Evolutionary conservation across 2,797 vertebrate species (phyloP), one percentile per base, ranked within the genome.

Genomic region (Myotis daubentonii): DNA sequence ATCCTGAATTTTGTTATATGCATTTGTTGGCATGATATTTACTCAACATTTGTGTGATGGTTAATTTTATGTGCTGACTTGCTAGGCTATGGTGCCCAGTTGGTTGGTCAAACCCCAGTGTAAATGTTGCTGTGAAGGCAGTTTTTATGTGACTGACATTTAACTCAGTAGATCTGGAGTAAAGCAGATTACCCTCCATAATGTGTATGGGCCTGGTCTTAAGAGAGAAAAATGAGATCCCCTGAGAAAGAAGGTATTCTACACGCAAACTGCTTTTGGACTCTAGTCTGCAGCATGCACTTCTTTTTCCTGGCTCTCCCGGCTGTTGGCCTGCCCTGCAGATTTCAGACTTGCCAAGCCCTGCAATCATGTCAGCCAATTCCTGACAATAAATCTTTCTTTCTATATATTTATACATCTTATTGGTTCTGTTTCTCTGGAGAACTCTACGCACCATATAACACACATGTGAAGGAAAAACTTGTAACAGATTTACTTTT

Each of bases 371-470:
- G 20, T 49, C 20, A 85, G 1, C 19, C 5, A 33, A 33, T 15
- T 81, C 8, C 41, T 78, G 81, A 87, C 44, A 49, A 85, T 78
- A 70, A 88, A 51, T 79, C 23, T 68, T 82, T n/a, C 19, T n/a
- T 9, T 79, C 25, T 65, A 6, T 44, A 1, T 41, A 71, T 49
- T 49, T 41, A 22, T 3, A 72, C 20, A 55, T 25, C 12, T 13
- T 47, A 3, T 15, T 79, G 23, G 1, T 80, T 95, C 57, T 80
- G 12, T 51, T 80, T 93, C 71, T 96, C 47, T 94, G 71, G 57
- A 83, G 68, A 57, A 30, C 8, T 10, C 47, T 62, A 17, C 1
- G 44, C 10, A 66, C 19, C 15, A 30, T 22, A 5, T 70, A 83
- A 70, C 3, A 23, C 19, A 9, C n/a, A 44, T 16, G 36, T n/a